Base-by-base conservation (phyloP, 2,113 vertebrate genomes). In the Silurus meridionalis region DNA sequence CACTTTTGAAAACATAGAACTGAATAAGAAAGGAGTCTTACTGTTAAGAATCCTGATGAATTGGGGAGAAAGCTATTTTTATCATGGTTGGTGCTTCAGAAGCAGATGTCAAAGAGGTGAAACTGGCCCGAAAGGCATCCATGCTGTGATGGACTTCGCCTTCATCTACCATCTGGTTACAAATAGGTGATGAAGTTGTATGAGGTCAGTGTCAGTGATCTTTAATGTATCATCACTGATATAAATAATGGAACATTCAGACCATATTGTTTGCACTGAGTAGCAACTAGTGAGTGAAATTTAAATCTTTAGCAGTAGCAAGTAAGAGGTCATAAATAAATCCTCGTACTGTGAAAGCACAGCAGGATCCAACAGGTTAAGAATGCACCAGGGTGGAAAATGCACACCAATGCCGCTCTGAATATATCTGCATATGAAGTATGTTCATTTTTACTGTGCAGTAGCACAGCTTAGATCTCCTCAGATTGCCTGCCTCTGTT, bases 321-420 rank as follows among this genome's bases (percentile, higher is more conserved):
- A 52, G 52, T 55, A 13, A 78, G 74, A 77, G 6, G 11, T 77
- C 74, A 23, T 46, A 25, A 66, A 66, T 46, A 78, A 78, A 15
- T 55, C 52, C 74, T 25, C 6, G n/a, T 25, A 55, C 57, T 78
- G 52, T 55, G 11, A 55, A 78, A 78, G 52, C 52, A 78, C 52
- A 78, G 74, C 74, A 78, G 50, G 74, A 77, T 77, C 74, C 58
- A 61, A 80, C 58, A 63, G 79, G 79, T 81, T 63, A 63, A 50
- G 37, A 50, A 63, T 63, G 57, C 57, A 64, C 19, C 37, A 23
- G 37, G 60, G 10, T 63, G 58, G 79, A 81, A 81, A 63, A 23
- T 81, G 60, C 19, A 81, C 79, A 81, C 19, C n/a, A 48, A 81
- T 48, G 37, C 79, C 48, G 28, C 37, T 48, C 63, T 81, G 79